These are phyloP conservation scores for Drosophila recens DNA, from an alignment of 2,888 invertebrate species.

Conservation along the genomic window DNA sequence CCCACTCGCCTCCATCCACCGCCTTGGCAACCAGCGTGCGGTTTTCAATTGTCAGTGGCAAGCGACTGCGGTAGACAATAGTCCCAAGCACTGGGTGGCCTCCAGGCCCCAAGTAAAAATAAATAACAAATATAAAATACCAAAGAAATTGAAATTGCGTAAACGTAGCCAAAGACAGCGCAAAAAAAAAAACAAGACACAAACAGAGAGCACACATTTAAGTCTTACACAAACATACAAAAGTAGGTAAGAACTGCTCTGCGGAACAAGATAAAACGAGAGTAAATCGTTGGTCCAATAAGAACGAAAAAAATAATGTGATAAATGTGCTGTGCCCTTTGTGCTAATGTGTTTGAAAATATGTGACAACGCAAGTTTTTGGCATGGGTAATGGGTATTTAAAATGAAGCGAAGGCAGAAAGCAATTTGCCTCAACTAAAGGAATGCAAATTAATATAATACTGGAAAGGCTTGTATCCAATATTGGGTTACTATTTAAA, in stretches of 20 bases:
- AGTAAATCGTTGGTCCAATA: conserved; percentile 30
- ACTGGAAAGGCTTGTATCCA: not conserved
- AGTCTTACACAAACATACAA: conserved; percentile 59
- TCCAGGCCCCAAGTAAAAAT: conserved; percentile 50
- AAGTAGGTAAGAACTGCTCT: conserved; percentile 65
- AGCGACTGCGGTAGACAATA: conserved; percentile 46
- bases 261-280: conserved; percentile 29
- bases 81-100: conserved; percentile 21
- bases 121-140: conserved; percentile 71
- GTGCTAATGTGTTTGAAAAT: conserved; percentile 63
- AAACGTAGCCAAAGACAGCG: conserved; percentile 32
- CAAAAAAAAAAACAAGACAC: no score
- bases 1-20: not conserved
- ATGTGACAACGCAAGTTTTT: conserved; percentile 23
- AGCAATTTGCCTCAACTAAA: conserved; percentile 2
- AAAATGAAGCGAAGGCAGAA: conserved; percentile 3
- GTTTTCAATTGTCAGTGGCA: conserved; percentile 69
- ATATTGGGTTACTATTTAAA: not conserved
- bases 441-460: not conserved
- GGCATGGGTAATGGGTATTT: conserved; percentile 19
- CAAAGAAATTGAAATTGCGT: conserved; percentile 74
- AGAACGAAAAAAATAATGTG: conserved; percentile 43
- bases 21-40: conserved; percentile 37
- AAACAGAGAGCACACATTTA: conserved; percentile 26
- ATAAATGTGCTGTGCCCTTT: conserved; percentile 70